A percentile compares a stretch with the other conserved stretches of the same genome.
phyloP scores from a whole-genome alignment of 2,113 vertebrate genomes.

The Petroica traversi region DNA sequence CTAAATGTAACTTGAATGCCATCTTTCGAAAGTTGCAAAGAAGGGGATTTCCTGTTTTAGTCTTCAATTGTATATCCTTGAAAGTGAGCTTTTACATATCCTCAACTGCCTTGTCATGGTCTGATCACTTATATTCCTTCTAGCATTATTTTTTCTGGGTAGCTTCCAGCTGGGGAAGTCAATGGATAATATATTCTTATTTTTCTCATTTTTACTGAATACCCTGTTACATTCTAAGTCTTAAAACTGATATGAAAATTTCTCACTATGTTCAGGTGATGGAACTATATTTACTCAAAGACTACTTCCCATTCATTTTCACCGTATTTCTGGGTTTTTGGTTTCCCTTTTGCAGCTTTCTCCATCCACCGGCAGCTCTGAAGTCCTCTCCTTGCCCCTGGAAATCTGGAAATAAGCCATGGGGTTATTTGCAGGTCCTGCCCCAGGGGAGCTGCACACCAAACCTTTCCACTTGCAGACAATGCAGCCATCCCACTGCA shows the following conservation, averaged over 20 bases:
- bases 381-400: neutral
- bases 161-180: neutral
- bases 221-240: neutral
- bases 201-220: neutral
- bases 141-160: neutral
- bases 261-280: neutral
- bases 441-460: neutral
- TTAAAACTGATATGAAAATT: neutral
- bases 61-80: neutral
- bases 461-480: neutral
- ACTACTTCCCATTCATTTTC: neutral
- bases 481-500: neutral
- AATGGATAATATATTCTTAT: neutral
- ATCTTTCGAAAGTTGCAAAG: neutral
- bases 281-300: neutral
- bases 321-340: neutral
- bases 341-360: neutral
- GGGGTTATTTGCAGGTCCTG: neutral
- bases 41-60: constrained; percentile 36
- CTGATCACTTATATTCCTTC: neutral
- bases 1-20: constrained; percentile 24
- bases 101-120: neutral
- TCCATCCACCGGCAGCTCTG: neutral
- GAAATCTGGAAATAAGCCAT: neutral
- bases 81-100: neutral